phyloP scores from a whole-genome alignment of 2,797 vertebrate species.

The Halcyon smyrnensis region DNA sequence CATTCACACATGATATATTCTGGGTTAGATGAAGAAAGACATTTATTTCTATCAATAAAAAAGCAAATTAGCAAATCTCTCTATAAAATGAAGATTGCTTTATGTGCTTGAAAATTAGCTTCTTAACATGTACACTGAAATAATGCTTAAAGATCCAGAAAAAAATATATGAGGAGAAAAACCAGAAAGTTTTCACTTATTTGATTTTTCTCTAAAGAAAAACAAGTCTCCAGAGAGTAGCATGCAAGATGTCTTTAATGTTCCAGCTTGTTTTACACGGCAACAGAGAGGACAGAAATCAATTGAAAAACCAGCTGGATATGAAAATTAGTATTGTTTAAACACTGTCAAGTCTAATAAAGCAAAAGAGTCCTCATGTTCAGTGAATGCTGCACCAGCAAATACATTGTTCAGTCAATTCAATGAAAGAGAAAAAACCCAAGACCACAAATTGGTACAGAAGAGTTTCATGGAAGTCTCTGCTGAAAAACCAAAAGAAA shows the following conservation, averaged over 20 bases:
- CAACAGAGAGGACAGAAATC: conserved; percentile 27
- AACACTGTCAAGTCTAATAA: conserved; percentile 58
- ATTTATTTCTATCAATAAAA: not conserved
- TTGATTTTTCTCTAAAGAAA: conserved; percentile 13
- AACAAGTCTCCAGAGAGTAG: conserved; percentile 13
- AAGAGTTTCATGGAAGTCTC: not conserved
- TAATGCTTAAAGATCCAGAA: not conserved
- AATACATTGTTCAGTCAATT: conserved; percentile 8
- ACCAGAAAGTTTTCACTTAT: not conserved
- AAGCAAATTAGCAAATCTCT: not conserved
- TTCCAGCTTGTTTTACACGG: conserved; percentile 20
- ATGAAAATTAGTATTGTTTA: conserved; percentile 60
- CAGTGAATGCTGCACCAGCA: conserved; percentile 14
- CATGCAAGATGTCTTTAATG: conserved; percentile 1
- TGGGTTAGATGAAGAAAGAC: not conserved
- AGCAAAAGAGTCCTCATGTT: conserved; percentile 3
- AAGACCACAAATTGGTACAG: not conserved
- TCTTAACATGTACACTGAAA: not conserved
- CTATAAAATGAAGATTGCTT: not conserved
- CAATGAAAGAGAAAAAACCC: not conserved
- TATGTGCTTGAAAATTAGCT: not conserved
- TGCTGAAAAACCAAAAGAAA: not conserved
- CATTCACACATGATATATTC: not conserved
- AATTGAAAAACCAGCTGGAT: conserved; percentile 40
- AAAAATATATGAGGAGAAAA: not conserved